Percentiles rank a stretch among this genome's conserved stretches.
Conservation (phyloP, 2,888 invertebrate genomes). For the Drosophila borealis region DNA sequence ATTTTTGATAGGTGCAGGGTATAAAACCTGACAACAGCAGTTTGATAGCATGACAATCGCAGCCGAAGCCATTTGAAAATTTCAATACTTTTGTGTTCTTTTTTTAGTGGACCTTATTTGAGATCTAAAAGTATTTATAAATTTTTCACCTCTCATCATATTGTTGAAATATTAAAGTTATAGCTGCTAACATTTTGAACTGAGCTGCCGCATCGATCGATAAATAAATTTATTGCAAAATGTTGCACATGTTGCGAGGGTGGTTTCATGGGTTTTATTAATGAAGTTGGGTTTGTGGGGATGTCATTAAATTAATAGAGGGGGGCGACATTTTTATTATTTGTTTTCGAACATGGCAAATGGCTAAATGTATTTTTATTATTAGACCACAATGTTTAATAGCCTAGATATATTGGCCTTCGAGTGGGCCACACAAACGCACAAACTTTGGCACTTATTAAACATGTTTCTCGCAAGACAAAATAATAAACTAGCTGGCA, state of each 20-base stretch:
- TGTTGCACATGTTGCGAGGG: conserved; percentile 43
- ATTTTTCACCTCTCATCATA: conserved; percentile 5
- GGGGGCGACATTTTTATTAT: conserved; percentile 44
- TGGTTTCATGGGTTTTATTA: conserved; percentile 33
- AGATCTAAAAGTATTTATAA: conserved; percentile 43
- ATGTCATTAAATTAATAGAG: conserved; percentile 44
- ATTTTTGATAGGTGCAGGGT: neutral
- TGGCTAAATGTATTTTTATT: conserved; percentile 48
- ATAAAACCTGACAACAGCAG: conserved; percentile 25
- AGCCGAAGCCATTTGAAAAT: conserved; percentile 33
- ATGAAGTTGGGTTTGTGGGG: neutral
- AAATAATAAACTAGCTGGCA: conserved; percentile 24
- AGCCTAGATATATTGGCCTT: conserved; percentile 18
- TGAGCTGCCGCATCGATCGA: conserved; percentile 42
- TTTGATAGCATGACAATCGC: conserved; percentile 31
- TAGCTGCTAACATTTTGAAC: conserved; percentile 24
- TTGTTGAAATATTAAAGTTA: conserved; percentile 36
- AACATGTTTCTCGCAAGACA: conserved; percentile 27
- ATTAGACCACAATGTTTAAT: conserved; percentile 39
- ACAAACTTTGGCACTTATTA: conserved; percentile 41
- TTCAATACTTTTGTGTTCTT: conserved; percentile 46
- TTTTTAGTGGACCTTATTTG: conserved; percentile 37
- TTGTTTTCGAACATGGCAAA: conserved; percentile 32
- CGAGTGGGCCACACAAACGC: neutral
- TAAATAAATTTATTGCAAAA: conserved; percentile 35